A percentile compares a stretch with the other conserved stretches of the same genome.
These are phyloP conservation scores for Volucella zonaria DNA, from an alignment of 2,888 invertebrate species.

Conservation along the genomic window DNA sequence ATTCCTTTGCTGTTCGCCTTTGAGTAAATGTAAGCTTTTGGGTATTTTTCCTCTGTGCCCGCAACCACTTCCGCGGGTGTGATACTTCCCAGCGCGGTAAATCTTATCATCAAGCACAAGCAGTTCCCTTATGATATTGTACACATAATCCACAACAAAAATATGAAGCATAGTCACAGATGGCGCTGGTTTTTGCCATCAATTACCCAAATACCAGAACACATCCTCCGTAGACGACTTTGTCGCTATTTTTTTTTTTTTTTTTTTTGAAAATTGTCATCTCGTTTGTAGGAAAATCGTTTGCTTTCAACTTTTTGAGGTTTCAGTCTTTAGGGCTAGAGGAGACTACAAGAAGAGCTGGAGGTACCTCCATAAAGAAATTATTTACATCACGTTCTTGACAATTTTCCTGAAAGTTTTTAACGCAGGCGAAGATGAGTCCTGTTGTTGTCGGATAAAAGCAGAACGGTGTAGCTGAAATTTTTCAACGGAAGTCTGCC, in stretches of 20 bases:
- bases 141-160: conserved; percentile 10
- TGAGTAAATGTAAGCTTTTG: not conserved
- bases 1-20: not conserved
- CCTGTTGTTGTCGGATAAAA: conserved; percentile 7
- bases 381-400: conserved; percentile 18
- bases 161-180: conserved; percentile 25
- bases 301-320: conserved; percentile 18
- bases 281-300: conserved; percentile 1
- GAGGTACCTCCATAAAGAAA: not conserved
- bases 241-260: not conserved
- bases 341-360: not conserved
- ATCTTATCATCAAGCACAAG: conserved; percentile 33
- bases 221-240: conserved; percentile 11
- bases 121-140: conserved; percentile 52
- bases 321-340: not conserved
- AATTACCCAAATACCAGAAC: not conserved
- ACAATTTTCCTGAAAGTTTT: conserved; percentile 20
- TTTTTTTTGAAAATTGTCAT: not conserved
- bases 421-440: not conserved
- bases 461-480: conserved; percentile 27
- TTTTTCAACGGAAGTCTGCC: conserved; percentile 34
- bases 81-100: not conserved
- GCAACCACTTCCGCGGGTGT: conserved; percentile 17
- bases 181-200: conserved; percentile 16
- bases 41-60: not conserved